Evolutionary conservation across 2,888 invertebrate species (phyloP).

Genomic region (Caprella mutica): DNA sequence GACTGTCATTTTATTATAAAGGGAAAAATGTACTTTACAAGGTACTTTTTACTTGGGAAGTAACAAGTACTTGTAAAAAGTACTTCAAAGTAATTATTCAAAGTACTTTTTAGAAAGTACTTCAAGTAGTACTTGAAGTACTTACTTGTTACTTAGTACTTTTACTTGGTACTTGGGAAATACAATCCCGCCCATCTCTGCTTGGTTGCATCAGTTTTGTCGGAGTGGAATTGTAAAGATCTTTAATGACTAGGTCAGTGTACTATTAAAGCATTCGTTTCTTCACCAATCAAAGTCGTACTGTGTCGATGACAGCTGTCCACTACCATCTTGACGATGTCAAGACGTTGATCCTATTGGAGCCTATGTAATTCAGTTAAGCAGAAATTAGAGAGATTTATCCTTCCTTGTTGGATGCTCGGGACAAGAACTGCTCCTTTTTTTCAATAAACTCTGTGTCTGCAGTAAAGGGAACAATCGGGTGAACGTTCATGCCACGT

Average conservation of each 20-base stretch:
- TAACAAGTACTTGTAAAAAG: too few species aligned
- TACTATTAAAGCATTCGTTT: slow-evolving; percentile 3
- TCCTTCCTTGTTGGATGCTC: slow-evolving; percentile 5
- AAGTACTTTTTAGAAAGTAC: too few species aligned
- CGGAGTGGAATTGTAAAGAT: too few species aligned
- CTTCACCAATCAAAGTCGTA: slow-evolving; percentile 6
- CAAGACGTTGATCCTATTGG: slow-evolving; percentile 14
- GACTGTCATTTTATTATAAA: too few species aligned
- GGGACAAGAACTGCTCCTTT: background rate
- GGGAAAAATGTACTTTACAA: too few species aligned
- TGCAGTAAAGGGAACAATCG: background rate
- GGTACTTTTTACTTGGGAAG: too few species aligned
- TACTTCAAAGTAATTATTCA: too few species aligned
- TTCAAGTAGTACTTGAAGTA: too few species aligned
- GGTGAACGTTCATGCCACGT: background rate
- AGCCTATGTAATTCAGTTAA: slow-evolving; percentile 10
- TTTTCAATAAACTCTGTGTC: slow-evolving; percentile 4
- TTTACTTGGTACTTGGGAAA: too few species aligned
- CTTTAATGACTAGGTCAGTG: background rate
- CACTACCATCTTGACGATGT: slow-evolving; percentile 16
- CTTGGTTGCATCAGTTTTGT: slow-evolving; percentile 4
- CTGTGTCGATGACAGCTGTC: background rate
- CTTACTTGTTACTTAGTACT: too few species aligned
- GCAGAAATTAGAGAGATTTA: slow-evolving; percentile 15
- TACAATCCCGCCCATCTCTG: too few species aligned